Base-by-base conservation (phyloP, 2,888 invertebrate species). In the Heliconius cydno region DNA sequence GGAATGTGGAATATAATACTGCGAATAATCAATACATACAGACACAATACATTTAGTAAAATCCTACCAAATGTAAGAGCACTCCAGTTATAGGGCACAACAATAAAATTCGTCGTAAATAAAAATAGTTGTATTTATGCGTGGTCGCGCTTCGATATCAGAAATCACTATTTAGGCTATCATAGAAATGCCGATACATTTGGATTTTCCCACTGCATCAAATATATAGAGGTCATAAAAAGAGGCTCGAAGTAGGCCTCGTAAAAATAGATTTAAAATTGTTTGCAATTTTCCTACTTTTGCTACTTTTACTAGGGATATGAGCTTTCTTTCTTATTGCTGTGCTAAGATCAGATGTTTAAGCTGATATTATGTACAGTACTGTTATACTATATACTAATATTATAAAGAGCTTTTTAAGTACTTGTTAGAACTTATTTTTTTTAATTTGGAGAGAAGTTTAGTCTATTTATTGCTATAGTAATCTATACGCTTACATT, bases 191-290 rank as follows among this genome's bases (percentile, higher is more conserved):
- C 87, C 86, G 87, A 92, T 91, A 90, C 89, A 90, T 90, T 90
- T 84, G 85, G 84, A 85, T 90, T 92, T 92, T 92, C 91, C 88
- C 86, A 90, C 89, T 91, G 91, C 90, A 92, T 90, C 90, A 93
- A 91, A 92, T 93, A 92, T 93, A 88, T 88, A 86, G 85, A 87
- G 86, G 88, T 88, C 88, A 91, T 94, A 94, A 94, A 94, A 94
- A 92, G 90, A 87, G 90, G 89, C 91, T 90, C 87, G 85, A 86
- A 86, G 86, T 78, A 84, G 85, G 82, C 84, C 83, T 92, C 94
- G 90, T 94, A 94, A 94, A 94, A 92, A 91, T 92, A 91, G 91
- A 92, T 91, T 91, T 92, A 90, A 88, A 88, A 82, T 81, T 81
- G 77, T 79, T 79, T 80, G 76, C 79, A 60, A 75, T 75, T 75